Evolutionary conservation across 2,888 invertebrate species (phyloP).

Genomic region (Frankliniella fusca): DNA sequence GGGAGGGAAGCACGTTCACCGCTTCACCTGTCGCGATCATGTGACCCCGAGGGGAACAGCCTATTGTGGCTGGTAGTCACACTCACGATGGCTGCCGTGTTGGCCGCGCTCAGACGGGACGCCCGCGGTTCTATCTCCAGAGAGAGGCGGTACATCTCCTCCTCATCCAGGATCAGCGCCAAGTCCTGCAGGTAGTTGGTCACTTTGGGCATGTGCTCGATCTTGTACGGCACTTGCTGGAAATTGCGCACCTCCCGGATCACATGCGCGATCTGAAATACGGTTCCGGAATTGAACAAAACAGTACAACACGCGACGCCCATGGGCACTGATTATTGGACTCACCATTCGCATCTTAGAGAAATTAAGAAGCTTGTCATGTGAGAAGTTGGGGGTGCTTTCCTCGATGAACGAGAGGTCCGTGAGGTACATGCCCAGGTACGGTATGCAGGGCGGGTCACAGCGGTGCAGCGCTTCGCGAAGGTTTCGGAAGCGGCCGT

Average conservation of each 20-base stretch:
- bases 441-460: conserved; percentile 83
- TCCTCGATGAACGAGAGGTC: conserved; percentile 91
- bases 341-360: conserved; percentile 91
- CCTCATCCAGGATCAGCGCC: conserved; percentile 71
- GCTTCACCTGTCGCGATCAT: background rate
- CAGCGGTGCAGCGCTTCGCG: conserved; percentile 83
- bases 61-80: conserved; percentile 6
- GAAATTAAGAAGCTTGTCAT: conserved; percentile 83
- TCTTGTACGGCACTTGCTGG: conserved; percentile 88
- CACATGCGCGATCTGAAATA: conserved; percentile 77
- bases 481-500: conserved; percentile 80
- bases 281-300: no score
- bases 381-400: conserved; percentile 85
- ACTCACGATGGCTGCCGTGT: conserved; percentile 5
- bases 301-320: no score
- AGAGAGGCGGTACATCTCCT: conserved; percentile 74
- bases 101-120: conserved; percentile 53
- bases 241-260: conserved; percentile 87
- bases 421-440: conserved; percentile 82
- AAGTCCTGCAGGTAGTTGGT: conserved; percentile 73
- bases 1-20: no score
- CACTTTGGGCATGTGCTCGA: conserved; percentile 77
- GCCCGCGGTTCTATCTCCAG: conserved; percentile 79
- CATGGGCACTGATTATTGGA: background rate
- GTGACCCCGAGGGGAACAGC: background rate